A percentile compares a stretch with the other conserved stretches of the same genome.
phyloP scores from a whole-genome alignment of 2,113 vertebrate species.

The Triplophysa dalaica region DNA sequence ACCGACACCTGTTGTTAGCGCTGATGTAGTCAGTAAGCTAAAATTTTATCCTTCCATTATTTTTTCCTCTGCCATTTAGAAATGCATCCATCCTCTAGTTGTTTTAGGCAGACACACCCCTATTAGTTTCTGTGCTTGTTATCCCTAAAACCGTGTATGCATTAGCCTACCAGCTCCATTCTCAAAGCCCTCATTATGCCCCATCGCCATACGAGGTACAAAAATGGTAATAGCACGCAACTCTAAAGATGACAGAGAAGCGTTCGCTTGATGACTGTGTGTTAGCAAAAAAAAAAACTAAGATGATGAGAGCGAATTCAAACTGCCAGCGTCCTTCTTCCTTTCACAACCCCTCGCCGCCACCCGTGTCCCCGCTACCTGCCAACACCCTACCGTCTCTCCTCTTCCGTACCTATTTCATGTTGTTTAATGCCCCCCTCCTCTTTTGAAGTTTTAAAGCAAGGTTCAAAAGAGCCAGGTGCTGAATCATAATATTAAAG shows the following conservation, averaged over 20 bases:
- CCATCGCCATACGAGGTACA: constrained; percentile 83
- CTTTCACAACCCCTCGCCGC: not conserved
- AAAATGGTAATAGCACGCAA: constrained; percentile 82
- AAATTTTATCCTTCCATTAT: not conserved
- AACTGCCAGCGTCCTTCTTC: constrained; percentile 34
- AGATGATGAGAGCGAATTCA: constrained; percentile 88
- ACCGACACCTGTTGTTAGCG: not conserved
- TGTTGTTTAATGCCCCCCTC: constrained; percentile 91
- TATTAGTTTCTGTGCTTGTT: constrained; percentile 76
- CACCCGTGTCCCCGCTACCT: not conserved
- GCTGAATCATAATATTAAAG: constrained; percentile 95
- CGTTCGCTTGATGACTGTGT: constrained; percentile 81
- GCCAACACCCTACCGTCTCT: constrained; percentile 21
- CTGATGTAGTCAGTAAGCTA: not conserved
- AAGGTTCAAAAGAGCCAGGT: constrained; percentile 94
- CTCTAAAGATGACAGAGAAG: constrained; percentile 84
- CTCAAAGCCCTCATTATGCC: constrained; percentile 89
- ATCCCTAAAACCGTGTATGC: constrained; percentile 76
- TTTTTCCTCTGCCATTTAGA: constrained; percentile 63
- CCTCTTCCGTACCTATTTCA: constrained; percentile 74
- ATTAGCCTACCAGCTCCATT: constrained; percentile 81
- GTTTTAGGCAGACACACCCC: constrained; percentile 76
- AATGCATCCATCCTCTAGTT: constrained; percentile 74
- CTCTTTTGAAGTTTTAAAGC: constrained; percentile 90
- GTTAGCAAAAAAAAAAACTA: constrained; percentile 64